A percentile compares a stretch with the other conserved stretches of the same genome.
These are phyloP conservation scores for Caenorhabditis briggsae DNA, from an alignment of 1,140 invertebrate genomes.

Conservation along the genomic window DNA sequence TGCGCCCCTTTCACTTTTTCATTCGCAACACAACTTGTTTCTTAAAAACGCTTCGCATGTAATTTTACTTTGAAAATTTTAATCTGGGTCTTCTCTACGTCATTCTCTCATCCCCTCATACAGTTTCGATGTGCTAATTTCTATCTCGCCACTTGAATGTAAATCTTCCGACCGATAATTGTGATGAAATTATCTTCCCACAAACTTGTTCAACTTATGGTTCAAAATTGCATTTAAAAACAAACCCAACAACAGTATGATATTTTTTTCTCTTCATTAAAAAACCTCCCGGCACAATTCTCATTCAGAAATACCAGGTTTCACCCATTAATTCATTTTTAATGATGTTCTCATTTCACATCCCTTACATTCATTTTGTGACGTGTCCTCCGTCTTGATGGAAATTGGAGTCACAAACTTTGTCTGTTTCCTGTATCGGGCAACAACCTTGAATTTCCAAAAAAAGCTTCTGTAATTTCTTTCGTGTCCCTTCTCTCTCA, in stretches of 20 bases:
- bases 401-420: too few species aligned
- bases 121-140: constrained; percentile 48
- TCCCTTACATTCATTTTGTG: background rate
- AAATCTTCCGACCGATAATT: constrained; percentile 1
- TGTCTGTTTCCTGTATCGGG: too few species aligned
- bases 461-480: too few species aligned
- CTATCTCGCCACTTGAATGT: background rate
- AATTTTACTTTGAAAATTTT: constrained; percentile 19
- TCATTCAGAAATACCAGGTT: too few species aligned
- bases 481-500: too few species aligned
- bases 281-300: too few species aligned
- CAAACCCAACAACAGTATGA: background rate
- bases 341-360: constrained; percentile 21
- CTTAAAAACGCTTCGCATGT: constrained; percentile 4
- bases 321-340: too few species aligned
- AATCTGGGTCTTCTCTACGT: constrained; percentile 45
- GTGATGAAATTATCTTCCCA: constrained; percentile 47
- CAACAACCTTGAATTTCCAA: too few species aligned
- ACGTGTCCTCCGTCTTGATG: too few species aligned
- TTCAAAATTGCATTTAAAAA: background rate
- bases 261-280: background rate
- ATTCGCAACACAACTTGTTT: background rate
- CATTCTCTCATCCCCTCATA: constrained; percentile 4
- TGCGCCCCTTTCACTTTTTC: background rate
- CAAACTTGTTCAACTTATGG: constrained; percentile 10